These are phyloP conservation scores for Bombus haemorrhoidalis DNA, from an alignment of 1,140 invertebrate species.

Conservation along the genomic window DNA sequence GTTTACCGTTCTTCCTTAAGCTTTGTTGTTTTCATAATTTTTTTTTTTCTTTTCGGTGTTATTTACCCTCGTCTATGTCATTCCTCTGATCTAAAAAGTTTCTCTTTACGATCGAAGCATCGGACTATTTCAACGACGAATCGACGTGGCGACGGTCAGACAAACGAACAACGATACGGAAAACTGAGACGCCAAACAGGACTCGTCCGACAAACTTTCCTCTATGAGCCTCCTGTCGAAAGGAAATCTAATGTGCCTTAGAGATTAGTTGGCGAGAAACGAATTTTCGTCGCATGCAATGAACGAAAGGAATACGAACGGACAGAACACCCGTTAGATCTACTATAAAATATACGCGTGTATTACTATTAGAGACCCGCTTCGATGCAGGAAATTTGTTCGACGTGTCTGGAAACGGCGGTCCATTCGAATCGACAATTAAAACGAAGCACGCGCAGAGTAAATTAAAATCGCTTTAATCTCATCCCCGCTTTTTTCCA, in stretches of 20 bases:
- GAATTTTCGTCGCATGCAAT: background rate
- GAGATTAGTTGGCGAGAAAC: conserved; percentile 7
- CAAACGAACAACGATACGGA: background rate
- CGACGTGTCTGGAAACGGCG: background rate
- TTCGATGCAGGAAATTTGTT: background rate
- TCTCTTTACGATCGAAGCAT: background rate
- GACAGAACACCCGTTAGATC: background rate
- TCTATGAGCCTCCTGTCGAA: background rate
- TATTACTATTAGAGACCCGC: background rate
- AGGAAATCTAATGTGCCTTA: background rate
- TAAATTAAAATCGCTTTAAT: conserved; percentile 17
- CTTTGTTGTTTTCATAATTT: background rate
- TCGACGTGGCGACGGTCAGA: background rate
- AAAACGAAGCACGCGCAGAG: conserved; percentile 31
- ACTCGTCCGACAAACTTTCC: background rate
- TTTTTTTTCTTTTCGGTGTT: background rate
- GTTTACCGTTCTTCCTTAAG: background rate
- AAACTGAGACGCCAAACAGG: background rate
- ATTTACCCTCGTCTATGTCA: background rate
- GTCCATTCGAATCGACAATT: background rate
- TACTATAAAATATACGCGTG: conserved; percentile 1
- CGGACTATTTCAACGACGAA: conserved; percentile 8
- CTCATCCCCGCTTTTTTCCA: background rate
- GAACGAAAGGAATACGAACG: conserved; percentile 3
- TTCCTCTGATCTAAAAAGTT: background rate